Percentiles rank a stretch among this genome's conserved stretches.
Conservation (phyloP, 2,888 invertebrate genomes). For the Sminthurides aquaticus region DNA sequence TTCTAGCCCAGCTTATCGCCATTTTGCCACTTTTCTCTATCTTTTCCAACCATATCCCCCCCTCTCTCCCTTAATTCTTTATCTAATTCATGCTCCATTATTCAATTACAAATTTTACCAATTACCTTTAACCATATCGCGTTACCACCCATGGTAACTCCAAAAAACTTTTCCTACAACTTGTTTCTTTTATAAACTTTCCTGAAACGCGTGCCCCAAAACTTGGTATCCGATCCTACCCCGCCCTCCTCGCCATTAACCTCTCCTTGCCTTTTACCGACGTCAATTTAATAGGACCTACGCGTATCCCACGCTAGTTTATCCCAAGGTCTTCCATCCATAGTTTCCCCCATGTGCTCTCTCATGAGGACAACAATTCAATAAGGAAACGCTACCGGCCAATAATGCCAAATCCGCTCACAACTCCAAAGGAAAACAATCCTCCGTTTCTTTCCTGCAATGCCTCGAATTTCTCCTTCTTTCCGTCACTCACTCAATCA, state of each 20-base stretch:
- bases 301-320: constrained; percentile 1
- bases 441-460: too few relatives aligned
- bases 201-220: neutral
- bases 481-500: too few relatives aligned
- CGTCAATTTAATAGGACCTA: neutral
- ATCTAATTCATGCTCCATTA: neutral
- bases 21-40: neutral
- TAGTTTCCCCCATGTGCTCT: neutral
- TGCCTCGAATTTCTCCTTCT: too few relatives aligned
- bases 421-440: too few relatives aligned
- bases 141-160: neutral
- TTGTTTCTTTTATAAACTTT: too few relatives aligned
- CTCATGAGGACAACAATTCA: neutral
- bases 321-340: neutral
- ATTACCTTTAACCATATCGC: neutral
- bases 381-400: constrained; percentile 7
- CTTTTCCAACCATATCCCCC: too few relatives aligned
- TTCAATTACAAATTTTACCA: constrained; percentile 2
- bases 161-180: neutral
- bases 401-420: neutral
- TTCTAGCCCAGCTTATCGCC: too few relatives aligned
- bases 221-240: neutral
- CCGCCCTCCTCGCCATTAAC: neutral
- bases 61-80: neutral
- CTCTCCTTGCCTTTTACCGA: neutral